These are phyloP conservation scores for Onthophagus taurus DNA, from an alignment of 1,140 invertebrate genomes.

Conservation along the genomic window DNA sequence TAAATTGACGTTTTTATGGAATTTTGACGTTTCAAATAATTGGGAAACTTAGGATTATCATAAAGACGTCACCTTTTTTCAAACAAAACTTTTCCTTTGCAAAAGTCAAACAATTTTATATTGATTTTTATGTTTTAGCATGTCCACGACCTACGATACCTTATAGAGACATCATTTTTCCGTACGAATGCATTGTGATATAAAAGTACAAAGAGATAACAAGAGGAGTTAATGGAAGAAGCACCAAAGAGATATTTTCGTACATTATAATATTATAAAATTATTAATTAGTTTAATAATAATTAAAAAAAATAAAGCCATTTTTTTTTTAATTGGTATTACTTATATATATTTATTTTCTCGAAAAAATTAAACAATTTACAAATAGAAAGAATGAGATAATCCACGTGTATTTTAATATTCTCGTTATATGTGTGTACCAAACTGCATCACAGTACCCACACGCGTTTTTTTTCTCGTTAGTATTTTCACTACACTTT, in stretches of 20 bases:
- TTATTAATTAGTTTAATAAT: slow-evolving; percentile 17
- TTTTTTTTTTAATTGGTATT: slow-evolving; percentile 23
- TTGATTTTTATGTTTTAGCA: slow-evolving; percentile 35
- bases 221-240: too few species aligned
- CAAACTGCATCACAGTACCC: slow-evolving; percentile 37
- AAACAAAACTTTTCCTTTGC: too few species aligned
- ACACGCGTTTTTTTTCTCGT: too few species aligned
- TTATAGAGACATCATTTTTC: slow-evolving; percentile 42
- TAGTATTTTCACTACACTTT: too few species aligned
- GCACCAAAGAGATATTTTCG: slow-evolving; percentile 4
- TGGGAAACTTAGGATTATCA: too few species aligned
- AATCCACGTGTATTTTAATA: slow-evolving; percentile 37
- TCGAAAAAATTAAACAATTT: slow-evolving; percentile 37
- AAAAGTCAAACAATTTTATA: too few species aligned
- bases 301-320: slow-evolving; percentile 21
- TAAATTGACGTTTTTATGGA: too few species aligned
- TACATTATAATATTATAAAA: slow-evolving; percentile 5
- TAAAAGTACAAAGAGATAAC: slow-evolving; percentile 31
- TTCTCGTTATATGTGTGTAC: slow-evolving; percentile 27
- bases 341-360: slow-evolving; percentile 34
- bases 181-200: slow-evolving; percentile 61
- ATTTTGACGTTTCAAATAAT: too few species aligned
- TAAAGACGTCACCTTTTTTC: too few species aligned
- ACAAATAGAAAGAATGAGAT: slow-evolving; percentile 38
- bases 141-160: slow-evolving; percentile 43